phyloP scores from a whole-genome alignment of 2,113 vertebrate species.

The Ancistrus triradiatus region DNA sequence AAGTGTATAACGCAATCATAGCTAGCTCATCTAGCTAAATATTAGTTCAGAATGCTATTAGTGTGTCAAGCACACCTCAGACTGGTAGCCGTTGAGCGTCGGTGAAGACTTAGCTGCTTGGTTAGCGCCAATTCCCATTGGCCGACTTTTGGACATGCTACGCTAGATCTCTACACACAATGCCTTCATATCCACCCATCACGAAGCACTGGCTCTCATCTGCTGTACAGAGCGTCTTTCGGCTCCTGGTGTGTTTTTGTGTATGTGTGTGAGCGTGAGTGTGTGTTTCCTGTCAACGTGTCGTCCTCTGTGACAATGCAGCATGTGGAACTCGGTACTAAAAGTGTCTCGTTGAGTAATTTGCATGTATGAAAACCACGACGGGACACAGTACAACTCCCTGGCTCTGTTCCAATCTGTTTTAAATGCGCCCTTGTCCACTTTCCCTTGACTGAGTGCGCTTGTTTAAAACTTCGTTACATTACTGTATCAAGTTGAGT shows the following conservation, averaged over 20 bases:
- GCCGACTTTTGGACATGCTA: too few species aligned
- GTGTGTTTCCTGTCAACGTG: too few species aligned
- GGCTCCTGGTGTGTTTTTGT: conserved; percentile 52
- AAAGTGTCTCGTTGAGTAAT: conserved; percentile 46
- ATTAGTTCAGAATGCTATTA: too few species aligned
- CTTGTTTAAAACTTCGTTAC: background rate
- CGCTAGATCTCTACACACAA: too few species aligned
- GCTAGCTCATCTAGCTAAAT: too few species aligned
- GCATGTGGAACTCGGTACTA: conserved; percentile 60
- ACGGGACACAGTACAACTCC: conserved; percentile 49
- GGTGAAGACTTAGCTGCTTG: too few species aligned
- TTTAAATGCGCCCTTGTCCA: too few species aligned
- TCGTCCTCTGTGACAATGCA: conserved; percentile 53
- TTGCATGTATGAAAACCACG: conserved; percentile 66
- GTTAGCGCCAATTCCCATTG: too few species aligned
- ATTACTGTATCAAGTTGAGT: too few species aligned
- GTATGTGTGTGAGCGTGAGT: background rate
- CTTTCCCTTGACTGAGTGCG: background rate
- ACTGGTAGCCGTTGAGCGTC: too few species aligned
- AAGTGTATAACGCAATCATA: too few species aligned
- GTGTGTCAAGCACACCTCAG: too few species aligned
- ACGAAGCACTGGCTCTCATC: background rate
- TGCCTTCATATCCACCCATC: background rate
- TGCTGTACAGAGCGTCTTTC: background rate
- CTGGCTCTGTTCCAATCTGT: conserved; percentile 9